Evolutionary conservation across 2,888 invertebrate genomes (phyloP).

Genomic region (Microplitis manilae): DNA sequence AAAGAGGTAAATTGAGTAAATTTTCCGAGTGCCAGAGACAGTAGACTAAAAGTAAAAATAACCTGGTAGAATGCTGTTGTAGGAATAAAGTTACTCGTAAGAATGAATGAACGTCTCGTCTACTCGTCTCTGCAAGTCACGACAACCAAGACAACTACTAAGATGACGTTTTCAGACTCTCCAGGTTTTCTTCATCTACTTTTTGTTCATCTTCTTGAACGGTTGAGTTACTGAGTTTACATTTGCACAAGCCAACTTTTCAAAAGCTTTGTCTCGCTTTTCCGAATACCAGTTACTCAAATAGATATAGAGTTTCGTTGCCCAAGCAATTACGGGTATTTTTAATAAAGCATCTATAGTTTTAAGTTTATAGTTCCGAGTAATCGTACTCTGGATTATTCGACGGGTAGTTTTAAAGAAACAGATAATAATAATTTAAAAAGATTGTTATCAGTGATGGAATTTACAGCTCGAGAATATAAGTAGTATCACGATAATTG

Average conservation of each 20-base stretch:
- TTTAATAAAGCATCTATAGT: not conserved
- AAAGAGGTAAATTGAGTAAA: constrained; percentile 22
- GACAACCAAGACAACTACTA: not conserved
- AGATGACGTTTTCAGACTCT: constrained; percentile 8
- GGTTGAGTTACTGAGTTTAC: constrained; percentile 20
- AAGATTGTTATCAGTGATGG: not conserved
- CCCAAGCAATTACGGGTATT: constrained; percentile 1
- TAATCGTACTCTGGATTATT: too few species aligned
- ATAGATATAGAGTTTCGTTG: constrained; percentile 11
- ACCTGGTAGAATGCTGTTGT: not conserved
- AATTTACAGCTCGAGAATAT: not conserved
- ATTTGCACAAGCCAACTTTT: constrained; percentile 32
- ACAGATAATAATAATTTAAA: not conserved
- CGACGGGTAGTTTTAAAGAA: not conserved
- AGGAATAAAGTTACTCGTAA: not conserved
- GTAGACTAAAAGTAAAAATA: constrained; percentile 1
- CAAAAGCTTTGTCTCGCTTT: constrained; percentile 9
- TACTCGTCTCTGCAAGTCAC: not conserved
- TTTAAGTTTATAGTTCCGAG: too few species aligned
- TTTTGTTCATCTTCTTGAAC: not conserved
- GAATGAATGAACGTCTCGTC: constrained; percentile 1
- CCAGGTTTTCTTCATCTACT: not conserved
- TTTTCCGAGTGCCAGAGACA: constrained; percentile 6
- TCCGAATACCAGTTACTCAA: not conserved
- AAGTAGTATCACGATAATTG: constrained; percentile 8